Percentiles rank a stretch among this genome's conserved stretches.
Conservation (phyloP, 2,888 invertebrate genomes). For the Dorcus parallelipipedus region DNA sequence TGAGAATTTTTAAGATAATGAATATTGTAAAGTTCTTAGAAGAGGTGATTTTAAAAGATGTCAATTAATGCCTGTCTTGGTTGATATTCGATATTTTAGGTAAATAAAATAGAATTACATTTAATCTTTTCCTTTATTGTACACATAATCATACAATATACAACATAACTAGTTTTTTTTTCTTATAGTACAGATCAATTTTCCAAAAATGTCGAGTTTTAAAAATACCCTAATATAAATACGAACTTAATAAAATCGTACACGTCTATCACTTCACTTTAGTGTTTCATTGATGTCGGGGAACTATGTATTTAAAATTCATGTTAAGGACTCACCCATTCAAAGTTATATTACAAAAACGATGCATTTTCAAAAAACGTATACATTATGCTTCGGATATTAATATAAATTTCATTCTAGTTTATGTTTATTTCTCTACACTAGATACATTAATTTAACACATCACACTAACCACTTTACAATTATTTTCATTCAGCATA, state of each 20-base stretch:
- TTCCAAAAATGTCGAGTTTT: constrained; percentile 20
- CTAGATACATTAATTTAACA: constrained; percentile 26
- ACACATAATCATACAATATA: constrained; percentile 40
- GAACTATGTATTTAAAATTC: neutral
- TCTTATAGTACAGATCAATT: constrained; percentile 15
- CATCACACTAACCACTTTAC: constrained; percentile 34
- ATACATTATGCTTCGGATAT: constrained; percentile 7
- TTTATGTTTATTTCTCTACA: constrained; percentile 11
- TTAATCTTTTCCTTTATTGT: constrained; percentile 31
- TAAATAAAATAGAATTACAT: neutral
- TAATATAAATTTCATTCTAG: constrained; percentile 16
- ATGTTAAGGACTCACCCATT: neutral
- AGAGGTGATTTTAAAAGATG: too few relatives aligned
- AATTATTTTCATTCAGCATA: constrained; percentile 31
- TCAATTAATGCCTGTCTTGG: too few relatives aligned
- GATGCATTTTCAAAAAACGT: constrained; percentile 9
- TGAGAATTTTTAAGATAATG: too few relatives aligned
- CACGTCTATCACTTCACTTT: constrained; percentile 19
- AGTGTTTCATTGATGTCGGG: constrained; percentile 3
- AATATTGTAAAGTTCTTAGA: too few relatives aligned
- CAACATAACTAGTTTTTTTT: constrained; percentile 30
- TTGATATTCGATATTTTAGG: too few relatives aligned
- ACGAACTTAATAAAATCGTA: constrained; percentile 22
- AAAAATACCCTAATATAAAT: constrained; percentile 21
- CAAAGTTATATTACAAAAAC: constrained; percentile 11